Conservation (phyloP, 2,888 invertebrate genomes). For the Cyclophora albipunctata region DNA sequence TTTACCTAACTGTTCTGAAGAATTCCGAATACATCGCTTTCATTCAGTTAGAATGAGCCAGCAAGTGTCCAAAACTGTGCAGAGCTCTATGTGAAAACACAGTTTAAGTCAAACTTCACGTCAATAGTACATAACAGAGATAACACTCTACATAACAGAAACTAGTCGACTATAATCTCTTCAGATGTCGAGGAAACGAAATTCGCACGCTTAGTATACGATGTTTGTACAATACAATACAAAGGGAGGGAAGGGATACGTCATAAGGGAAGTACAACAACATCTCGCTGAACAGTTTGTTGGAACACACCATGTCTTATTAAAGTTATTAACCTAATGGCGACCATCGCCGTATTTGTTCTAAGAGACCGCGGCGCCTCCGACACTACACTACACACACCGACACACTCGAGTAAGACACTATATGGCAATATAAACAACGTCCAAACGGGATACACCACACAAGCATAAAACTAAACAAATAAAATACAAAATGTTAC, state of each 20-base stretch:
- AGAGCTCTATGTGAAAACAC: too few species aligned
- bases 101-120: too few species aligned
- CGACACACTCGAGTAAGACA: slow-evolving; percentile 22
- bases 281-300: slow-evolving; percentile 69
- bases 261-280: slow-evolving; percentile 19
- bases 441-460: slow-evolving; percentile 2
- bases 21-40: too few species aligned
- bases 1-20: too few species aligned
- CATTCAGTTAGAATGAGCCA: too few species aligned
- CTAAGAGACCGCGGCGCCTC: slow-evolving; percentile 27
- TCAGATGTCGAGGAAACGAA: too few species aligned
- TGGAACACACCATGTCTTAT: slow-evolving; percentile 60
- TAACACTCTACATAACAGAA: too few species aligned
- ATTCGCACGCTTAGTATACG: background rate
- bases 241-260: slow-evolving; percentile 16
- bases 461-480: too few species aligned
- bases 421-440: background rate
- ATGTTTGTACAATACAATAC: slow-evolving; percentile 23
- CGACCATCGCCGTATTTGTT: slow-evolving; percentile 42
- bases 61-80: too few species aligned
- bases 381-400: slow-evolving; percentile 31
- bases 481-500: background rate
- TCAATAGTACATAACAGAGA: too few species aligned
- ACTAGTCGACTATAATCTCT: too few species aligned
- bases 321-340: slow-evolving; percentile 63